phyloP scores from a whole-genome alignment of 2,113 vertebrate genomes.

The Melospiza georgiana region DNA sequence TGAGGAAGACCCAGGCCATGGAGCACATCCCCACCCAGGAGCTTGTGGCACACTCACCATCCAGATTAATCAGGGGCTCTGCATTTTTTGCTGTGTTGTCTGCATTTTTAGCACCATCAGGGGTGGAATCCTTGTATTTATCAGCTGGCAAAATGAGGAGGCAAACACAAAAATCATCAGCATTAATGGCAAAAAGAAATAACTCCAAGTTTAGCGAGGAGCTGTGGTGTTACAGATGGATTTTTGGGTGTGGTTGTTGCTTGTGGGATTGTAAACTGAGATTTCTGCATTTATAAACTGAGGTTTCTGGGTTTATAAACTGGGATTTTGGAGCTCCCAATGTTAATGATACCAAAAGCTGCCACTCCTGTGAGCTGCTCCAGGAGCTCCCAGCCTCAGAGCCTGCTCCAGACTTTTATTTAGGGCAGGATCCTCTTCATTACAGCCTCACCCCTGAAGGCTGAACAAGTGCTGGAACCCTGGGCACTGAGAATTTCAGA shows the following conservation, averaged over 20 bases:
- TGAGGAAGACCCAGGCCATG: accelerated
- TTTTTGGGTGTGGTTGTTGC: not conserved
- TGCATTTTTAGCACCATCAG: conserved; percentile 77
- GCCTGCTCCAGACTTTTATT: accelerated
- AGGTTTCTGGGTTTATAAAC: not conserved
- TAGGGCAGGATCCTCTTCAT: not conserved
- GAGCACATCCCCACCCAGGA: not conserved
- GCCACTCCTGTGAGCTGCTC: not conserved
- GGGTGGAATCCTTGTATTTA: conserved; percentile 89
- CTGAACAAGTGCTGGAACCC: not conserved
- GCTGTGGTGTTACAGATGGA: not conserved
- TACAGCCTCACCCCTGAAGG: not conserved
- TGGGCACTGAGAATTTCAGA: not conserved
- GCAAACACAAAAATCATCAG: not conserved
- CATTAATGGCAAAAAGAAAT: accelerated
- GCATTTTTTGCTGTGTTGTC: conserved; percentile 79
- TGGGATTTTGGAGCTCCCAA: not conserved
- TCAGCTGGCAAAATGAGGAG: conserved; percentile 81
- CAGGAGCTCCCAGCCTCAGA: not conserved
- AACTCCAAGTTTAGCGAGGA: accelerated
- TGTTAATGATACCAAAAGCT: not conserved
- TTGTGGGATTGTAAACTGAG: not conserved
- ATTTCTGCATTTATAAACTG: not conserved
- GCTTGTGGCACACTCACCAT: conserved; percentile 77
- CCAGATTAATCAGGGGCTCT: conserved; percentile 90